Base-by-base conservation (phyloP, 1,140 invertebrate genomes). In the Listronotus bonariensis region DNA sequence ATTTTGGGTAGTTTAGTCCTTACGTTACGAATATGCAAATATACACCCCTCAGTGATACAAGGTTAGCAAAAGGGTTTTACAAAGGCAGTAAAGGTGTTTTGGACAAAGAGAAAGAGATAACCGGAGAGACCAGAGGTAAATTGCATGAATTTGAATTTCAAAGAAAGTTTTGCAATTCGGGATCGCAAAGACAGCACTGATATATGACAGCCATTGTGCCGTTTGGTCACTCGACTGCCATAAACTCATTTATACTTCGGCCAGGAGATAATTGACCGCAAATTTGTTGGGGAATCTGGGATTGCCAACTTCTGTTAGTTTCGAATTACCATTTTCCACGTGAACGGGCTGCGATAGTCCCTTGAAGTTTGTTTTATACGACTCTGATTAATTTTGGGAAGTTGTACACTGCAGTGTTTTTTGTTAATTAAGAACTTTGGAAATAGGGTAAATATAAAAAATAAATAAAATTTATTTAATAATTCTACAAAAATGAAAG, bases 201-300 rank as follows among this genome's bases (percentile, higher is more conserved):
- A 63, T 54, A 63, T 53, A 63, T 63, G 31, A 40, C 43, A 7
- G 40, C 38, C 8, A 63, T 54, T 45, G 17, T 45, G 43, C 49
- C 48, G 26, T 18, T 34, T 54, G 60, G 60, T 63, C 60, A 63
- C 60, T 40, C 36, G 60, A 17, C 60, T 45, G 51, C 51, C 52
- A 63, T 63, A 63, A 63, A 63, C 20, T 54, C 51, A 63, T 63
- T 63, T 63, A 63, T 63, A 63, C 51, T 54, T 63, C 18, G 49
- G 51, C 32, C 48, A 45, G 43, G 32, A 63, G 49, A 63, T 54
- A 63, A 63, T 63, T 63, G 60, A 31, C 41, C 60, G 49, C 60
- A 63, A 63, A 54, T 54, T 63, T 63, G 49, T 53, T 63, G 40
- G 51, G 60, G 60, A 63, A 54, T 63, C 60, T 45, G 49, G 41